A percentile compares a stretch with the other conserved stretches of the same genome.
Evolutionary conservation across 2,888 invertebrate species (phyloP).

Genomic region (Cephus pulcher): DNA sequence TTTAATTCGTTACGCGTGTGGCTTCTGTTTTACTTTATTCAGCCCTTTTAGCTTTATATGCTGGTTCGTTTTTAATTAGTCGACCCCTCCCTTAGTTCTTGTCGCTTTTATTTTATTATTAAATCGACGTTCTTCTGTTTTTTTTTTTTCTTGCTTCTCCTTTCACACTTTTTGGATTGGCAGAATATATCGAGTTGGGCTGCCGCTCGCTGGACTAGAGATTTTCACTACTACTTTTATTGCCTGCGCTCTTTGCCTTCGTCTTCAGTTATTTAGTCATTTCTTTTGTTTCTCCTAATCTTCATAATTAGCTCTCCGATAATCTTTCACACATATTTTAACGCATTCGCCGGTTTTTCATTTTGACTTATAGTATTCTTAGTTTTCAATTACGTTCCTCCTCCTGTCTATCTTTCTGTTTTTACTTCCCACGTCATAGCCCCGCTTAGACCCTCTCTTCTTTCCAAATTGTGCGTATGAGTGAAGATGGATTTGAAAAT

Average conservation of each 20-base stretch:
- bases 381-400: background rate
- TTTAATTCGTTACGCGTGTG: background rate
- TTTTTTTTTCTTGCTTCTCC: constrained; percentile 32
- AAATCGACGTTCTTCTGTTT: constrained; percentile 14
- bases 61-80: background rate
- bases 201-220: constrained; percentile 66
- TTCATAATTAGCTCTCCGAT: background rate
- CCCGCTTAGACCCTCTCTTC: no score
- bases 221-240: constrained; percentile 63
- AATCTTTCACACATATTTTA: background rate
- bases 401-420: background rate
- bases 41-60: background rate
- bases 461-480: background rate
- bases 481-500: background rate
- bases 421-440: background rate
- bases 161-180: constrained; percentile 54
- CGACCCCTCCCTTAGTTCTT: background rate
- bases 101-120: background rate
- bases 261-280: constrained; percentile 25
- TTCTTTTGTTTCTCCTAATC: constrained; percentile 18
- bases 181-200: constrained; percentile 50
- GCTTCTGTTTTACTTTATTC: background rate
- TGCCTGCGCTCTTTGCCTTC: constrained; percentile 38
- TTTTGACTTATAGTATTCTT: background rate
- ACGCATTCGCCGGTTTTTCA: background rate